Percentiles rank a stretch among this genome's conserved stretches.
phyloP scores from a whole-genome alignment of 2,888 invertebrate genomes.

The Tuta absoluta region DNA sequence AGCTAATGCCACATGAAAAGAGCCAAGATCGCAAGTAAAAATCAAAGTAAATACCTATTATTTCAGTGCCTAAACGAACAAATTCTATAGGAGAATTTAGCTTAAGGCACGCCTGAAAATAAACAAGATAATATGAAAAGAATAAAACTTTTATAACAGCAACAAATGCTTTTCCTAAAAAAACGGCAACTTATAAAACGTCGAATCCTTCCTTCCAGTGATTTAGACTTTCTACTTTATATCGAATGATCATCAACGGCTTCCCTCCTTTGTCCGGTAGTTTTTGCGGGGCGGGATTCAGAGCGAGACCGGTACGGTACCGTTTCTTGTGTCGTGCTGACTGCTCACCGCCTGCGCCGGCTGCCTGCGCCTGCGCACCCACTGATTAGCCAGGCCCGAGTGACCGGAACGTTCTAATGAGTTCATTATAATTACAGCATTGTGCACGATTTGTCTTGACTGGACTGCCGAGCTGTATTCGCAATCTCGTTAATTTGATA shows the following conservation, averaged over 20 bases:
- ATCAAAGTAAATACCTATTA: no score
- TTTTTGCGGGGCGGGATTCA: constrained; percentile 58
- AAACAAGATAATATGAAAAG: no score
- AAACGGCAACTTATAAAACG: no score
- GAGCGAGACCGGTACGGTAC: constrained; percentile 70
- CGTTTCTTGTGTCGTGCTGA: constrained; percentile 58
- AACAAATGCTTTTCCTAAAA: no score
- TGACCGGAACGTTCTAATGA: constrained; percentile 63
- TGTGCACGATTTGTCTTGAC: constrained; percentile 35
- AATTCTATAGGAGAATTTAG: no score
- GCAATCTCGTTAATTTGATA: constrained; percentile 2
- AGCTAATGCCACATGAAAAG: no score
- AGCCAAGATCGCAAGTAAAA: no score
- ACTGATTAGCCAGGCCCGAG: constrained; percentile 53
- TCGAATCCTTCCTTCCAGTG: no score
- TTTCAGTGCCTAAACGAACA: no score
- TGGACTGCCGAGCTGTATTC: constrained; percentile 18
- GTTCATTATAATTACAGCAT: constrained; percentile 56
- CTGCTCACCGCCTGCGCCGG: constrained; percentile 29
- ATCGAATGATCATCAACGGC: constrained; percentile 47
- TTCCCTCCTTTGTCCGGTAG: constrained; percentile 41
- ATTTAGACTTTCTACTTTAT: no score
- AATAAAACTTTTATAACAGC: no score
- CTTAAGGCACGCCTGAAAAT: no score
- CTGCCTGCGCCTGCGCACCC: constrained; percentile 45